These are phyloP conservation scores for Scolanthus callimorphus DNA, from an alignment of 92 coral and sea anemone genomes.

Conservation along the genomic window DNA sequence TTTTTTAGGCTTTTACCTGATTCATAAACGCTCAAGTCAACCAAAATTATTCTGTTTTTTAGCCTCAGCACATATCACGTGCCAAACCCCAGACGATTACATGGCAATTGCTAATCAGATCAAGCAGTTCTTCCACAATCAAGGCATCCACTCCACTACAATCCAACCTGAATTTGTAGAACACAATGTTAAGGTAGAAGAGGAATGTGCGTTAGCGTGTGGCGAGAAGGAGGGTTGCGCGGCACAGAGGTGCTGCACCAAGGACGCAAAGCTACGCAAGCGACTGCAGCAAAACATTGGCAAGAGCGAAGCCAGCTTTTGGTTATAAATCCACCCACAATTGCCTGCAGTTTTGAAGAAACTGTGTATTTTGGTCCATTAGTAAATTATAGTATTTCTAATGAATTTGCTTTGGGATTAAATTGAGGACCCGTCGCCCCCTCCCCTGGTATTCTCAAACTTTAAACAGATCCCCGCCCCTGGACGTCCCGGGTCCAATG, in stretches of 20 bases:
- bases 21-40: no score
- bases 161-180: slow-evolving; percentile 93
- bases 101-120: slow-evolving; percentile 90
- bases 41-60: slow-evolving; percentile 11
- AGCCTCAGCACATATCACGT: slow-evolving; percentile 96
- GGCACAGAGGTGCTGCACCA: slow-evolving; percentile 88
- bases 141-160: slow-evolving; percentile 97
- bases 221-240: slow-evolving; percentile 80
- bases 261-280: slow-evolving; percentile 63
- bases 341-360: no score
- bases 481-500: no score
- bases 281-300: slow-evolving; percentile 6
- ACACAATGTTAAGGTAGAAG: slow-evolving; percentile 29
- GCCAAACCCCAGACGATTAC: slow-evolving; percentile 92
- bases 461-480: no score
- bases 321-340: no score
- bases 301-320: no score
- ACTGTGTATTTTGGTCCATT: no score
- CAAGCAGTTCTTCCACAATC: slow-evolving; percentile 90
- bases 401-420: no score
- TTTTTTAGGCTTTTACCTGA: not conserved
- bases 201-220: slow-evolving; percentile 82
- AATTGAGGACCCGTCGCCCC: no score
- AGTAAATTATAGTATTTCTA: no score
- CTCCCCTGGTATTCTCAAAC: no score